Evolutionary conservation across 2,797 vertebrate species (phyloP).

Genomic region (Poecilia picta): DNA sequence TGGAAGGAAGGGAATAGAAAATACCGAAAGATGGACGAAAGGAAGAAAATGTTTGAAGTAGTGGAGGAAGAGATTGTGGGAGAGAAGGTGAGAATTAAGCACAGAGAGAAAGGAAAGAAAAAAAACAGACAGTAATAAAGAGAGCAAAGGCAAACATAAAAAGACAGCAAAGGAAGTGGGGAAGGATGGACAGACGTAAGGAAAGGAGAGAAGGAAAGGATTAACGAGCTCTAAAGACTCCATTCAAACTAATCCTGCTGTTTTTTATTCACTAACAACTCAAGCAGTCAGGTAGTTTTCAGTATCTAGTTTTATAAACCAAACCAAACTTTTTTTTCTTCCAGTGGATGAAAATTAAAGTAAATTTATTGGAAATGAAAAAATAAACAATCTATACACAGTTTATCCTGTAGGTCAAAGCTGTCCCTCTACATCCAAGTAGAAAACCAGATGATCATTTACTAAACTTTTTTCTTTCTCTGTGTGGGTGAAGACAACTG

Average conservation of each 20-base stretch:
- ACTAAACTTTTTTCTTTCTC: conserved; percentile 32
- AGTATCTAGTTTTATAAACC: neutral
- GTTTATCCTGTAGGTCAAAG: neutral
- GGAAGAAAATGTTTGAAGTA: neutral
- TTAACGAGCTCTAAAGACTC: neutral
- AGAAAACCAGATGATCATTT: conserved; percentile 23
- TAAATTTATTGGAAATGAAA: neutral
- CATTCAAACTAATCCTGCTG: neutral
- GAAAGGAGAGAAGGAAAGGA: neutral
- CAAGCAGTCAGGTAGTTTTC: neutral
- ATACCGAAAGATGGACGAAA: neutral
- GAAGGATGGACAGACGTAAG: neutral
- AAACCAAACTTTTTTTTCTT: neutral
- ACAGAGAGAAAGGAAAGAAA: neutral
- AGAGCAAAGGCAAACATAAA: neutral
- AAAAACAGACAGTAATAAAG: neutral
- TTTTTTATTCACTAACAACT: neutral
- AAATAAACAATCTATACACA: neutral
- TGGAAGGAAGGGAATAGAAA: neutral
- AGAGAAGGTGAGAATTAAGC: neutral
- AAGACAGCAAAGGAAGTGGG: neutral
- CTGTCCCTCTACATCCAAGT: neutral
- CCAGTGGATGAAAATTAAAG: neutral
- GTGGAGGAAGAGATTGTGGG: neutral
- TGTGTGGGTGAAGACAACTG: conserved; percentile 55